Base-by-base conservation (phyloP, 23 tunicate genomes). In the Oikopleura albicans region DNA sequence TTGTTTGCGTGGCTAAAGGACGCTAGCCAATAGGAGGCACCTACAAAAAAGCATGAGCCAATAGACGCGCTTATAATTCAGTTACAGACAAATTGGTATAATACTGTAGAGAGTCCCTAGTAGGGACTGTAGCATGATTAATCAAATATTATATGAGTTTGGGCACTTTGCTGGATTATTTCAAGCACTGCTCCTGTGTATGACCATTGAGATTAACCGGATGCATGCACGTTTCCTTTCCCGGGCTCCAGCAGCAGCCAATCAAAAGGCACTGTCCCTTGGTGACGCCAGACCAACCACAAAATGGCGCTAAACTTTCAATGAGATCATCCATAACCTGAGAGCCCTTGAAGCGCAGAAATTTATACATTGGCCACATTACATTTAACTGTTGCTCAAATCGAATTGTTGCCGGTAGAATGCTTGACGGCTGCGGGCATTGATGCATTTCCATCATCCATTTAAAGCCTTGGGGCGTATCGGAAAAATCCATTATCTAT, bases 211-310 rank as follows among this genome's bases (percentile, higher is more conserved):
- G 37, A 71, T 71, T 37, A 27, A 71, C 79, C 37, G 79, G 79
- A 16, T 29, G 27, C 79, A 71, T 12, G 37, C 79, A 71, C 4
- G 34, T 71, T 22, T 27, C 31, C 31, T 16, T 71, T 29, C 37
- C 35, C 35, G 28, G 37, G 4, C 34, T 12, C 79, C 79, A 71
- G 79, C 79, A 71, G 37, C 79, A 71, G 33, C 79, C 79, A 27
- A 71, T 37, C 2, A 71, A 37, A 34, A 71, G 28, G 79, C 79
- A 71, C 37, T 71, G 79, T 4, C 36, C 79, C 31, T 71, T 71
- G 28, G 79, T 71, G 27, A 71, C 37, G 2, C 37, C 79, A 71
- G 79, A 22, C 79, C 79, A 71, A 2, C 79, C 79, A 71, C 79
- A 71, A 71, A 71, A 71, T 37, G 79, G 79, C 79, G 79, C 79